Evolutionary conservation across 2,888 invertebrate species (phyloP).

Genomic region (Synanthedon myopaeformis): DNA sequence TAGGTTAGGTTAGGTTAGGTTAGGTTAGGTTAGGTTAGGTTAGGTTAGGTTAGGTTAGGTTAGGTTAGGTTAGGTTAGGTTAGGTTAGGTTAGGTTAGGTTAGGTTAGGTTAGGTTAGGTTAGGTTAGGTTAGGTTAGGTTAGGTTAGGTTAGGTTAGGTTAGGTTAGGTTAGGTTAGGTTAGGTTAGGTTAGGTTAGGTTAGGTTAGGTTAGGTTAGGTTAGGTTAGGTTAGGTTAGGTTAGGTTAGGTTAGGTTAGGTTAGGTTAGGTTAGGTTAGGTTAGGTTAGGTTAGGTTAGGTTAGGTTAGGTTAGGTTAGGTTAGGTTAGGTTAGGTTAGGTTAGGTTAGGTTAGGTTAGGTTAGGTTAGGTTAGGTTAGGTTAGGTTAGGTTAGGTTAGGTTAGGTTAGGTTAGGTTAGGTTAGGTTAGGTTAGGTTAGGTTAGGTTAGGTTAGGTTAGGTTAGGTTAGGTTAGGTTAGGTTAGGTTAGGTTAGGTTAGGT

Average conservation of each 20-base stretch:
- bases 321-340: slow-evolving; percentile 1
- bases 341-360: slow-evolving; percentile 1
- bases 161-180: slow-evolving; percentile 8
- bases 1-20: slow-evolving; percentile 4
- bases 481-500: slow-evolving; percentile 1
- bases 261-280: slow-evolving; percentile 10
- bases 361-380: slow-evolving; percentile 1
- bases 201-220: slow-evolving; percentile 7
- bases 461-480: slow-evolving; percentile 1
- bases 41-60: slow-evolving; percentile 1
- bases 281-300: background rate
- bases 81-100: slow-evolving; percentile 11
- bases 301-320: slow-evolving; percentile 1
- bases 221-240: slow-evolving; percentile 6
- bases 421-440: slow-evolving; percentile 1
- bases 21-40: slow-evolving; percentile 4
- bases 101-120: slow-evolving; percentile 5
- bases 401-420: slow-evolving; percentile 1
- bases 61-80: slow-evolving; percentile 1
- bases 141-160: slow-evolving; percentile 5
- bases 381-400: slow-evolving; percentile 1
- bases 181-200: slow-evolving; percentile 6
- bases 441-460: slow-evolving; percentile 1
- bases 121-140: background rate
- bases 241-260: slow-evolving; percentile 3